phyloP scores from a whole-genome alignment of 2,888 invertebrate species.

The Drosophila tripunctata region DNA sequence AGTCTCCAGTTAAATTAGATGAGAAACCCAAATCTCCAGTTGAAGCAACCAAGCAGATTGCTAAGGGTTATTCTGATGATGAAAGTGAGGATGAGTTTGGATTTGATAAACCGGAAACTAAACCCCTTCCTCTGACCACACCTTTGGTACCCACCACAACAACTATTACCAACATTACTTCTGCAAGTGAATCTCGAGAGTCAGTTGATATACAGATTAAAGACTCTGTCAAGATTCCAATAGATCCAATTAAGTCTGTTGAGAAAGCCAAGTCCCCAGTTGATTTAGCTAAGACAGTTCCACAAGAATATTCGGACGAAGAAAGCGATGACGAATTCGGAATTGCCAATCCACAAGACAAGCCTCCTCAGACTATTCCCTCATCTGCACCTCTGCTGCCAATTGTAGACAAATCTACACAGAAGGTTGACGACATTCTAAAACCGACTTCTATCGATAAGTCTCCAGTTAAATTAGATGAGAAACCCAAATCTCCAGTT shows the following conservation, averaged over 20 bases:
- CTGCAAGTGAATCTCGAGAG: background rate
- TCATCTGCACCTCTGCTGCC: background rate
- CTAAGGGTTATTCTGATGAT: slow-evolving; percentile 6
- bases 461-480: background rate
- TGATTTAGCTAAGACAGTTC: background rate
- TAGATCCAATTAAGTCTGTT: no score
- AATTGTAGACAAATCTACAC: background rate
- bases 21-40: background rate
- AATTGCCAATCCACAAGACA: background rate
- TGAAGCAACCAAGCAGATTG: background rate
- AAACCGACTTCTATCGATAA: no score
- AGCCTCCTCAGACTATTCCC: background rate
- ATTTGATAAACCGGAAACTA: background rate
- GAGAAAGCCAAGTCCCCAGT: no score
- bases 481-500: slow-evolving; percentile 13
- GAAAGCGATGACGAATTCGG: slow-evolving; percentile 14
- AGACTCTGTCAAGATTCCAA: no score
- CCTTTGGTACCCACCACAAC: no score
- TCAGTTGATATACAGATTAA: background rate
- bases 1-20: background rate
- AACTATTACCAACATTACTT: background rate
- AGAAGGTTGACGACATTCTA: no score
- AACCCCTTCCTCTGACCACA: background rate
- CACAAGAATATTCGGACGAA: slow-evolving; percentile 1
- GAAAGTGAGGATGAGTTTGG: slow-evolving; percentile 1